These are phyloP conservation scores for Muricea muricata DNA, from an alignment of 92 coral and sea anemone genomes.

Conservation along the genomic window DNA sequence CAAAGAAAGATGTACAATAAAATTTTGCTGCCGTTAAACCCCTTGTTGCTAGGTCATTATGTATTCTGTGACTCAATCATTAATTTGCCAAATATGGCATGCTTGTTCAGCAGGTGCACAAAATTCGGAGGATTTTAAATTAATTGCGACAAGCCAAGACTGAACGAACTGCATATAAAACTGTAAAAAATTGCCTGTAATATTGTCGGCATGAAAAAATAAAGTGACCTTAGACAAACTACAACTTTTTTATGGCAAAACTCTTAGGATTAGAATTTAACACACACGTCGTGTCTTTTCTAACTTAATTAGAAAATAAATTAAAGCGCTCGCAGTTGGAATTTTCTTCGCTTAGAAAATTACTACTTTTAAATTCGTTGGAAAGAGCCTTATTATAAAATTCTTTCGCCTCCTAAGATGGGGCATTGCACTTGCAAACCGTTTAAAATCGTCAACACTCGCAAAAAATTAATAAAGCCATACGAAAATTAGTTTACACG, in stretches of 20 bases:
- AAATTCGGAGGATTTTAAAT: background rate
- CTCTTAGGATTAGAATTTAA: background rate
- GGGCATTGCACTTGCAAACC: too few relatives aligned
- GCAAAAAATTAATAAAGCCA: too few relatives aligned
- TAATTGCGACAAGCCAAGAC: background rate
- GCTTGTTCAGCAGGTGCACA: background rate
- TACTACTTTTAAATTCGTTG: background rate
- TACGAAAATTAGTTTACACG: too few relatives aligned
- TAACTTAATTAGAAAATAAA: slow-evolving; percentile 10
- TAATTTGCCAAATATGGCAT: slow-evolving; percentile 14
- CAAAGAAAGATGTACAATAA: background rate
- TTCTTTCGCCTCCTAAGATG: too few relatives aligned
- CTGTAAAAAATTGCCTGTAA: background rate
- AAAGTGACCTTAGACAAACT: background rate
- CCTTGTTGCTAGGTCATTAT: background rate
- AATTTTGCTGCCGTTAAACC: background rate
- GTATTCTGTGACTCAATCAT: slow-evolving; percentile 5
- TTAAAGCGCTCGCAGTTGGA: slow-evolving; percentile 5
- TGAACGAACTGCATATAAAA: background rate
- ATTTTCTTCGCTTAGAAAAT: background rate
- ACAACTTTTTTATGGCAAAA: background rate
- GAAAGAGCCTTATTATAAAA: too few relatives aligned
- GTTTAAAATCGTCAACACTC: too few relatives aligned
- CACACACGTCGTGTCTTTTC: background rate
- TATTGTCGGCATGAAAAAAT: background rate